Conservation (phyloP, 2,888 invertebrate species). For the Gonocerus acuteangulatus region DNA sequence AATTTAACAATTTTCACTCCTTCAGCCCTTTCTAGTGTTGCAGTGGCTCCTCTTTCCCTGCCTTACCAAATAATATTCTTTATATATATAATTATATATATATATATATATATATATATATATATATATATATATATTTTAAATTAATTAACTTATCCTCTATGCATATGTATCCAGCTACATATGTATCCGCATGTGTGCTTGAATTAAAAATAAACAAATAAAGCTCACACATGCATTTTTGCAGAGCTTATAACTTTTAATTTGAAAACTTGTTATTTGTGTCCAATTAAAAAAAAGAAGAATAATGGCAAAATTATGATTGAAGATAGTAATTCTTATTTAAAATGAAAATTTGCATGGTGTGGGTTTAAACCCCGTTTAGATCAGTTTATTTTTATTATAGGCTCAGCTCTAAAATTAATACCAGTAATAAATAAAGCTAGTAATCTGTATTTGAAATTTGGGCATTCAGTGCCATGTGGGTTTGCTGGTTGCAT, state of each 20-base stretch:
- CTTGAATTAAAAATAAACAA: slow-evolving; percentile 1
- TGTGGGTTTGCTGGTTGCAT: slow-evolving; percentile 43
- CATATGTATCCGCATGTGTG: slow-evolving; percentile 8
- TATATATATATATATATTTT: neutral
- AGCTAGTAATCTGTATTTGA: slow-evolving; percentile 25
- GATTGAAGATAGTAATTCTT: neutral
- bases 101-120: slow-evolving; percentile 15
- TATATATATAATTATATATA: slow-evolving; percentile 14
- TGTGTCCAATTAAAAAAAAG: neutral
- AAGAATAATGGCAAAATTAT: neutral
- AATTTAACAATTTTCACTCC: slow-evolving; percentile 9
- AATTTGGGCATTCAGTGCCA: slow-evolving; percentile 38
- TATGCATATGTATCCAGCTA: no score
- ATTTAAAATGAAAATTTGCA: slow-evolving; percentile 12
- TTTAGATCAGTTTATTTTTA: slow-evolving; percentile 5
- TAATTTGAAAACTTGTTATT: neutral
- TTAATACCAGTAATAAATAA: neutral
- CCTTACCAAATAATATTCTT: slow-evolving; percentile 25
- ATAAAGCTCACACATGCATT: slow-evolving; percentile 12
- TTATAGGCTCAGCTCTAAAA: slow-evolving; percentile 4
- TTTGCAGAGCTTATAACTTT: neutral
- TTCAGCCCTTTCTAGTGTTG: slow-evolving; percentile 27
- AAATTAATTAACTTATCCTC: no score
- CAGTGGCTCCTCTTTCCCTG: slow-evolving; percentile 33
- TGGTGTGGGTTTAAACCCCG: slow-evolving; percentile 2